Evolutionary conservation across 2,888 invertebrate genomes (phyloP), one percentile per base, ranked within the genome.

Genomic region (Carcina quercana): DNA sequence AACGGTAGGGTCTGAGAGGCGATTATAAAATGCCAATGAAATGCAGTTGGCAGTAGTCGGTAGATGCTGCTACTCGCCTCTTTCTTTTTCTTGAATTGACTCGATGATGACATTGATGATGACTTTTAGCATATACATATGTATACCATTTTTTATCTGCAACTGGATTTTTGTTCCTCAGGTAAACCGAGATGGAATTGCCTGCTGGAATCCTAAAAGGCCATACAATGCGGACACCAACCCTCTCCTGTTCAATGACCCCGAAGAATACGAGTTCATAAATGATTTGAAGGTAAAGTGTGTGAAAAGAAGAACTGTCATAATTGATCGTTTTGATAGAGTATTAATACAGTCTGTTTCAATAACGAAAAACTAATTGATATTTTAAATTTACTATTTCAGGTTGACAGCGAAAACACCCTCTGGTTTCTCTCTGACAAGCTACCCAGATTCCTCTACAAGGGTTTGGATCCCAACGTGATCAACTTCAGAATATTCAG

Each of bases 401-500:
- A 89, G 89, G 75, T 89, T 30, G 89, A 90, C 45, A 58, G 63
- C 13, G 76, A 79, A 40, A 68, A 66, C 12, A 58, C 37, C 2
- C 48, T 93, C 6, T 94, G 93, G 93, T 86, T 93, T 8, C 83
- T 94, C 2, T 91, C 91, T 0, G 93, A 95, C 62, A 88, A 87
- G 46, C 87, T 94, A 86, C 92, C 94, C 0, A 79, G 86, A 5
- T 94, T 92, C 63, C 69, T 93, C 28, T 88, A 89, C 65, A 79
- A 83, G 43, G 76, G 78, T 5, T 68, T 94, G 31, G 88, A 92
- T 57, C 80, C 87, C 13, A 85, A 88, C 21, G 88, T 89, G 31
- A 68, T 89, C 15, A 94, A 94, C 70, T 93, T 88, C 64, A 84
- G 87, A 43, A 86, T 89, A 61, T 76, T 86, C 45, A 86, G 85